phyloP scores from a whole-genome alignment of 1,140 invertebrate genomes.

The Trichonephila clavipes region DNA sequence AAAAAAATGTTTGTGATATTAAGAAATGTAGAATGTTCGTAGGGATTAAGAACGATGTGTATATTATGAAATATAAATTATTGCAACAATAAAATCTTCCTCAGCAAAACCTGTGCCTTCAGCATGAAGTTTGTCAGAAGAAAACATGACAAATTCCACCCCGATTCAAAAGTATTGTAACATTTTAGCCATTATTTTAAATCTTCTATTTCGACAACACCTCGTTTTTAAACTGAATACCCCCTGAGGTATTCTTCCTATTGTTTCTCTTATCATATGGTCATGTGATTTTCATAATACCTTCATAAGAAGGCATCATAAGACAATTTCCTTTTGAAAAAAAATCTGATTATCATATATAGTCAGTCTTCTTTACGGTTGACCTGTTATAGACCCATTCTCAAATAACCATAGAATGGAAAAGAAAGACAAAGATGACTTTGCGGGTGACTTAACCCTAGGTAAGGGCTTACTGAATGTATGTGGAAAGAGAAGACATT shows the following conservation, averaged over 20 bases:
- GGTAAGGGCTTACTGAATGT: too few species aligned
- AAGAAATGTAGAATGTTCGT: not conserved
- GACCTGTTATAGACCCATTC: not conserved
- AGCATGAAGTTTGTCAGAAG: not conserved
- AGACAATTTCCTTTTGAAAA: not conserved
- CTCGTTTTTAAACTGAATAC: not conserved
- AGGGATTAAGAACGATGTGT: not conserved
- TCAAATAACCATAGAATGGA: not conserved
- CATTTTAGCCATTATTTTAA: not conserved
- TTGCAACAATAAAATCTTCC: too few species aligned
- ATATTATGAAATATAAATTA: too few species aligned
- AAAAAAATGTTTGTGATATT: not conserved
- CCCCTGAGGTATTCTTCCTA: not conserved
- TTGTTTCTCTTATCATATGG: not conserved
- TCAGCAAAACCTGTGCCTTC: too few species aligned
- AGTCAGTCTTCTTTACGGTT: not conserved
- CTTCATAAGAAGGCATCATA: not conserved
- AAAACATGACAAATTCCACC: not conserved
- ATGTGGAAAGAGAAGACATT: too few species aligned
- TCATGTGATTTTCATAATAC: not conserved
- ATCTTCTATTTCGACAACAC: not conserved
- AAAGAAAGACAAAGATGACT: not conserved
- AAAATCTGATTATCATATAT: not conserved
- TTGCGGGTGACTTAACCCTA: not conserved
- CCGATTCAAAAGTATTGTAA: not conserved